Evolutionary conservation across 2,113 vertebrate species (phyloP).

Genomic region (Elachura formosa): DNA sequence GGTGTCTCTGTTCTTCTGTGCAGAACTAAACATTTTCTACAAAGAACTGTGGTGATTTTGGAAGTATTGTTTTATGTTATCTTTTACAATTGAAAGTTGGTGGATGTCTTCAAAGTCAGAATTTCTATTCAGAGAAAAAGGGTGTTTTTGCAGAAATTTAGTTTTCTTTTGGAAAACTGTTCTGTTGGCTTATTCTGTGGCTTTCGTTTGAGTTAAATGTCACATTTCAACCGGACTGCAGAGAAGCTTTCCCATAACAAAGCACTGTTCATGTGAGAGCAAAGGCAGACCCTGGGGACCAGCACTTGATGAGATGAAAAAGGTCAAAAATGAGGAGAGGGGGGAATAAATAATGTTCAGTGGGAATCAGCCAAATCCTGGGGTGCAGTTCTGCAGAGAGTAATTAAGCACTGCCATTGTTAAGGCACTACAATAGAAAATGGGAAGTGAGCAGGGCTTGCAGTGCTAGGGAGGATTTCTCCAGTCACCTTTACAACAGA

Average conservation of each 20-base stretch:
- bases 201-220: neutral
- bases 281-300: neutral
- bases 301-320: neutral
- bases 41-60: neutral
- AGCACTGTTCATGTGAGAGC: neutral
- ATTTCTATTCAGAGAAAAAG: neutral
- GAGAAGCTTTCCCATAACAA: neutral
- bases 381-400: neutral
- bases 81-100: neutral
- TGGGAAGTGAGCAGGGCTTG: slow-evolving; percentile 33
- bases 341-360: neutral
- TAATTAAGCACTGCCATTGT: slow-evolving; percentile 48
- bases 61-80: neutral
- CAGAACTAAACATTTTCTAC: neutral
- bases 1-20: neutral
- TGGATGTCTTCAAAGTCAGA: neutral
- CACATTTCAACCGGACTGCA: neutral
- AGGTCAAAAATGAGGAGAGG: neutral
- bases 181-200: neutral
- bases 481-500: slow-evolving; percentile 1
- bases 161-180: neutral
- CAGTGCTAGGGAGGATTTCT: neutral
- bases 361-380: neutral
- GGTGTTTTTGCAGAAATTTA: neutral
- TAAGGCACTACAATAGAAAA: slow-evolving; percentile 42